Percentiles rank a stretch among this genome's conserved stretches.
Conservation (phyloP, 2,113 vertebrate genomes). For the Plectropomus leopardus region DNA sequence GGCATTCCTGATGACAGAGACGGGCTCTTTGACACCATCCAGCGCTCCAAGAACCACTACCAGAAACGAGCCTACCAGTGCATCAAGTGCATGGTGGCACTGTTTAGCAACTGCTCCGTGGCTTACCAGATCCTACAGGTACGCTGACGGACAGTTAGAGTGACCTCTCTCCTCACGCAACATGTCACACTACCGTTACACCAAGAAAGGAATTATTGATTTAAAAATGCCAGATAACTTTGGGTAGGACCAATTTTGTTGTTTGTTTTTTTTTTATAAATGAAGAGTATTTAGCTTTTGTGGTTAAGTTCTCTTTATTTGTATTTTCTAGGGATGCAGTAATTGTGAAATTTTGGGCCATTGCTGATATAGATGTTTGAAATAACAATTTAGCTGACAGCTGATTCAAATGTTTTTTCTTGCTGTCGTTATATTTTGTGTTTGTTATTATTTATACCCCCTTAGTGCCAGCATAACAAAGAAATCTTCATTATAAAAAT, state of each 20-base stretch:
- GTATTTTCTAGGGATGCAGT: background rate
- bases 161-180: background rate
- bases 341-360: too few species aligned
- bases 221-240: background rate
- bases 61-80: constrained; percentile 99
- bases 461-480: too few species aligned
- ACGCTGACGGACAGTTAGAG: constrained; percentile 1
- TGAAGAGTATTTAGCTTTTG: background rate
- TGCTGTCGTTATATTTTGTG: too few species aligned
- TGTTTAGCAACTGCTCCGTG: constrained; percentile 98
- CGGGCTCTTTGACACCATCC: constrained; percentile 99
- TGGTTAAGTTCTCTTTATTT: background rate
- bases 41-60: constrained; percentile 99
- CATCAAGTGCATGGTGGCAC: constrained; percentile 99
- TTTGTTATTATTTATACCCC: too few species aligned
- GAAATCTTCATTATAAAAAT: too few species aligned
- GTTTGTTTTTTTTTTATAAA: too few species aligned
- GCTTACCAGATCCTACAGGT: constrained; percentile 99
- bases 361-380: too few species aligned
- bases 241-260: background rate
- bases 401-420: too few species aligned
- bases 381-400: too few species aligned
- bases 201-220: background rate
- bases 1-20: constrained; percentile 98
- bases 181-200: background rate